A percentile compares a stretch with the other conserved stretches of the same genome.
Evolutionary conservation across 1,140 invertebrate species (phyloP).

Genomic region (Aleiodes sp.): DNA sequence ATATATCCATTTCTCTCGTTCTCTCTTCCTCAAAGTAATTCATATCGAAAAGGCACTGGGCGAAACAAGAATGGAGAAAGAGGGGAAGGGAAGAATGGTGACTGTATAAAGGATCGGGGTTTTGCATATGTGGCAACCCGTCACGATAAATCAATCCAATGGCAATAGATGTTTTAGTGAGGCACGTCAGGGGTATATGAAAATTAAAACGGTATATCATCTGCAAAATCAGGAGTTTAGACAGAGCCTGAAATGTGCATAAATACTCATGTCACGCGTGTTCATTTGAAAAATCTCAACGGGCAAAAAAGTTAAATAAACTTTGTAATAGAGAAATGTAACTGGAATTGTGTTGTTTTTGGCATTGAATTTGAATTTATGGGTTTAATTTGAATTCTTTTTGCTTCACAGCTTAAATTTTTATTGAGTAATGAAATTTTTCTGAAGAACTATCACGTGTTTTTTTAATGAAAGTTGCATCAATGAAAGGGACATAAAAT

Average conservation of each 20-base stretch:
- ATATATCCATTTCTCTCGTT: conserved; percentile 1
- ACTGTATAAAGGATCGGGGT: neutral
- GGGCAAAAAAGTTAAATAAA: neutral
- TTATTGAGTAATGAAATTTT: too few species aligned
- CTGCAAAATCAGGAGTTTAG: conserved; percentile 46
- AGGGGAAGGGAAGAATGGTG: neutral
- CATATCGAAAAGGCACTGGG: neutral
- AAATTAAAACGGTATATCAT: conserved; percentile 65
- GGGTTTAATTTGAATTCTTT: too few species aligned
- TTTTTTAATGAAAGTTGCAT: too few species aligned
- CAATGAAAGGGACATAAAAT: too few species aligned
- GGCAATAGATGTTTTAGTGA: conserved; percentile 55
- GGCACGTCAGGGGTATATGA: conserved; percentile 54
- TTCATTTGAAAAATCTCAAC: neutral
- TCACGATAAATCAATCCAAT: conserved; percentile 57
- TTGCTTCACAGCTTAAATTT: too few species aligned
- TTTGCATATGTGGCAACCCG: conserved; percentile 39
- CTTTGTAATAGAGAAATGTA: neutral
- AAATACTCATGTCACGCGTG: neutral
- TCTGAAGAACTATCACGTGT: too few species aligned
- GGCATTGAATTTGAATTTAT: too few species aligned
- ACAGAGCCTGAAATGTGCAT: neutral
- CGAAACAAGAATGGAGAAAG: neutral
- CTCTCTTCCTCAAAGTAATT: neutral
- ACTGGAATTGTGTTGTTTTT: too few species aligned